Base-by-base conservation (phyloP, 2,888 invertebrate species). In the Lapara coniferarum region DNA sequence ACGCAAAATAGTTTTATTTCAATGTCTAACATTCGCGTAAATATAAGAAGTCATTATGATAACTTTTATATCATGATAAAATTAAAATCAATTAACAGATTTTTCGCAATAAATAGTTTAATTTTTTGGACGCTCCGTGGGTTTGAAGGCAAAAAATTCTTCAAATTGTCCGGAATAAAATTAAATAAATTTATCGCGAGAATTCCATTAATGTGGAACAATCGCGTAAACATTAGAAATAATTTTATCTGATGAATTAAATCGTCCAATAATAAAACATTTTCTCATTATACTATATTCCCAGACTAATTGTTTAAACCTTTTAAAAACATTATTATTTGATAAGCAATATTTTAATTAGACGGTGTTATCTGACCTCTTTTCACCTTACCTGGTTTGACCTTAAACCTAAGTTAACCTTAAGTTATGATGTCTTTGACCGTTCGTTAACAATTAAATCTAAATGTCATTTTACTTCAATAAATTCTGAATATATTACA, bases 351-450 rank as follows among this genome's bases (percentile, higher is more conserved):
- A 49, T 46, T 59, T 59, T 16, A 46, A 59, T 63, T 49, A 49
- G 12, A 19, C 12, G 10, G 10, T 59, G 19, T 56, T 46, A 56
- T 19, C 16, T 44, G 49, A 46, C 63, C 63, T 49, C 19, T 10
- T 5, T n/a, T 55, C 12, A 46, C 57, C 49, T 63, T 49, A 63
- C 46, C 16, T 59, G 46, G 7, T 16, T 58, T 44, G 59, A 44
- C 16, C 53, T 5, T 14, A n/a, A 44, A 44, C 16, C 44, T 5
- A 59, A 59, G 44, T 59, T 46, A 59, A 58, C 44, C 58, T 37
- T 58, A 58, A 37, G 57, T 37, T 58, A n/a, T 12, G 2, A 59
- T 16, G 59, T 49, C 63, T 63, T 59, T 63, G 63, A 63, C 63
- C 49, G 63, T n/a, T 12, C 12, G 46, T 13, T 49, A 6, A 19